phyloP scores from a whole-genome alignment of 1,140 invertebrate genomes.

The Diabrotica virgifera region DNA sequence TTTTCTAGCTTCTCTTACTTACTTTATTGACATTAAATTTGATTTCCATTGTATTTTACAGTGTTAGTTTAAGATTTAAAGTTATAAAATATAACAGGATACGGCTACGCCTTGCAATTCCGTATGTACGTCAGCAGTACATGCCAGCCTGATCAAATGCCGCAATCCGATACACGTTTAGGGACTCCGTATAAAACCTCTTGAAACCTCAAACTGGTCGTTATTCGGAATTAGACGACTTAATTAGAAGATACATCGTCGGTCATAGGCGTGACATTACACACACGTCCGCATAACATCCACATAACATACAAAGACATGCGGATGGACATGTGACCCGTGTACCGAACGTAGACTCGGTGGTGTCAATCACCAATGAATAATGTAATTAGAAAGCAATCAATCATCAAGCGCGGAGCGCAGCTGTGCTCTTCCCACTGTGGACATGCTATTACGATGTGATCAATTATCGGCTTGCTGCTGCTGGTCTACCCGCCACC shows the following conservation, averaged over 20 bases:
- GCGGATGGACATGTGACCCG: neutral
- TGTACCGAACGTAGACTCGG: neutral
- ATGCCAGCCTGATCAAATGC: no score
- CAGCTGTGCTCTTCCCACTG: constrained; percentile 37
- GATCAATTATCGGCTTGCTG: constrained; percentile 36
- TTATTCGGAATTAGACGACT: constrained; percentile 7
- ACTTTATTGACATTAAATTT: no score
- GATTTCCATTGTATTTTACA: no score
- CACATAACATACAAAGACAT: neutral
- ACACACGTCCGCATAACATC: neutral
- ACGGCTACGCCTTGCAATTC: no score
- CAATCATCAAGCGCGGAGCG: constrained; percentile 38
- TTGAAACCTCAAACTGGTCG: neutral
- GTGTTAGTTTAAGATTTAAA: no score
- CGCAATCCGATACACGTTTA: no score
- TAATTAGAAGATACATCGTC: constrained; percentile 9
- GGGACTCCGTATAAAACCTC: no score
- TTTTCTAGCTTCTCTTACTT: no score
- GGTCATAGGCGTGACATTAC: constrained; percentile 4
- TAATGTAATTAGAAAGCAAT: constrained; percentile 44
- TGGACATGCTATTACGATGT: constrained; percentile 32
- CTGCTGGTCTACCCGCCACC: neutral
- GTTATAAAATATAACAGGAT: no score
- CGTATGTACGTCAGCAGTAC: no score
- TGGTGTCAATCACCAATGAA: constrained; percentile 39